A percentile compares a stretch with the other conserved stretches of the same genome.
These are phyloP conservation scores for Pocillopora grandis DNA, from an alignment of 92 coral and sea anemone species.

Conservation along the genomic window DNA sequence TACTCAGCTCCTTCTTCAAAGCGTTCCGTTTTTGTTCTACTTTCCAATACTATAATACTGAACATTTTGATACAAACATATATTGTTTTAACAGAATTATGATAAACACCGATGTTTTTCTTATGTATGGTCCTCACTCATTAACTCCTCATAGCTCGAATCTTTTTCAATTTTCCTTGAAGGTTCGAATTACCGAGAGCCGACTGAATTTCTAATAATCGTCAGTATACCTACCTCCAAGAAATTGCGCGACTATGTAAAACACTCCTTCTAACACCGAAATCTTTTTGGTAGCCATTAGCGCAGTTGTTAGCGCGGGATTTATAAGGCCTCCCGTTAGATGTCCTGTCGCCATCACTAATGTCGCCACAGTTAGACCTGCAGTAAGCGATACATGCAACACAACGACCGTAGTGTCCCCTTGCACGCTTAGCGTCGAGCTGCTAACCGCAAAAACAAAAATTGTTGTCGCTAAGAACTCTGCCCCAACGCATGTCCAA, in stretches of 20 bases:
- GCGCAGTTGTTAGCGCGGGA: constrained; percentile 73
- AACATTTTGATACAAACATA: no score
- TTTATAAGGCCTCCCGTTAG: constrained; percentile 88
- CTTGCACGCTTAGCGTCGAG: constrained; percentile 55
- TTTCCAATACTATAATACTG: no score
- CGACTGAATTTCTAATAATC: neutral
- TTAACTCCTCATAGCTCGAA: no score
- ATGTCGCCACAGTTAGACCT: constrained; percentile 70
- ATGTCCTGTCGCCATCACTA: constrained; percentile 62
- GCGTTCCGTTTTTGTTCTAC: no score
- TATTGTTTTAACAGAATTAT: no score
- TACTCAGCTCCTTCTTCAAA: no score
- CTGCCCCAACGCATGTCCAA: constrained; percentile 71
- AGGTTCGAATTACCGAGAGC: no score
- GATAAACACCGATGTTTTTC: no score
- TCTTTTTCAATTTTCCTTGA: no score
- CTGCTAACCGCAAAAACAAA: constrained; percentile 82
- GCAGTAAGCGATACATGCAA: constrained; percentile 75
- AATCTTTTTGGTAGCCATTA: constrained; percentile 60
- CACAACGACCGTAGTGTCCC: constrained; percentile 25
- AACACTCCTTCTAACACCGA: constrained; percentile 58
- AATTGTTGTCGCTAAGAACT: constrained; percentile 69
- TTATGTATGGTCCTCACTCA: no score
- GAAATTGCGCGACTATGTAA: constrained; percentile 55
- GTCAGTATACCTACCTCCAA: constrained; percentile 72